Evolutionary conservation across 2,888 invertebrate genomes (phyloP).

Genomic region (Nephrotoma flavescens): DNA sequence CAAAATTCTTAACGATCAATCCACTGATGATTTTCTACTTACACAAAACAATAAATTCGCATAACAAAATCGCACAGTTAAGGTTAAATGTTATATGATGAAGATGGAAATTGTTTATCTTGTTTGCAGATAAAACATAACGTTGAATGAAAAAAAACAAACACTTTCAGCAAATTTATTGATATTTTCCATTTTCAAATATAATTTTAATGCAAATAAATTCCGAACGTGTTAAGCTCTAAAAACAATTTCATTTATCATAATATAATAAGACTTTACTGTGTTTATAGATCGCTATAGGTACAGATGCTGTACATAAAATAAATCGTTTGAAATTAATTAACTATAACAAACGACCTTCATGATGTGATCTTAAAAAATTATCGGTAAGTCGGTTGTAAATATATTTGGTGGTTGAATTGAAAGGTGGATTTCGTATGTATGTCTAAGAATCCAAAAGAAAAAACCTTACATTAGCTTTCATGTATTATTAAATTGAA

Average conservation of each 20-base stretch:
- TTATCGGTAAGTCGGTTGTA: background rate
- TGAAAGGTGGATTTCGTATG: background rate
- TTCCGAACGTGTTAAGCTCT: background rate
- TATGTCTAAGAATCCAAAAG: background rate
- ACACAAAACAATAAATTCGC: background rate
- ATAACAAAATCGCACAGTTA: background rate
- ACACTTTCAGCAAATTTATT: background rate
- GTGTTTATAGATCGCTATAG: background rate
- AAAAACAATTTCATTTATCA: background rate
- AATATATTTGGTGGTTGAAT: background rate
- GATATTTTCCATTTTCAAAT: background rate
- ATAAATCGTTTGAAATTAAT: background rate
- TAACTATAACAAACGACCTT: background rate
- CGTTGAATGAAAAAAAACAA: background rate
- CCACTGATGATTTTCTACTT: background rate
- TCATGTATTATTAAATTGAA: background rate
- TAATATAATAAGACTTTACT: background rate
- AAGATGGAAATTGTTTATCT: background rate
- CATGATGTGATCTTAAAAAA: background rate
- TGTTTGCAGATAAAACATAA: background rate
- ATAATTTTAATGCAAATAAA: background rate
- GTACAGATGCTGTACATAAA: background rate
- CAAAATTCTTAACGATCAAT: background rate
- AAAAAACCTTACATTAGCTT: background rate
- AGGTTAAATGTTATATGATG: background rate